A percentile compares a stretch with the other conserved stretches of the same genome.
Conservation (phyloP, 2,113 vertebrate species). For the Tricholaema leucomelas region DNA sequence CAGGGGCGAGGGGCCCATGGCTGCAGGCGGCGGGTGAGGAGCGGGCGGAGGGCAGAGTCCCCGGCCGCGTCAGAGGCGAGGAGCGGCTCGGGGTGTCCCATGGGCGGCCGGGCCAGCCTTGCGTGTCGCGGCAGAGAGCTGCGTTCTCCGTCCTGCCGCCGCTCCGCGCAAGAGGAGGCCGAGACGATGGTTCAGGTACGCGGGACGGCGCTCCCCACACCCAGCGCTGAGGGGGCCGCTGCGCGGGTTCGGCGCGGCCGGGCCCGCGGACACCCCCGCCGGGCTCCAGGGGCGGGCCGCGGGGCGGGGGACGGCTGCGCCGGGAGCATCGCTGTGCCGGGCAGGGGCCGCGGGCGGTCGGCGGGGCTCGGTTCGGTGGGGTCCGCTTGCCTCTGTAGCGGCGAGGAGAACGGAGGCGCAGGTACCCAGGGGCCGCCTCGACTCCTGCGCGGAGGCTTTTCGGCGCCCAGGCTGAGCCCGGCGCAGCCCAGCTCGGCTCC, state of each 20-base stretch:
- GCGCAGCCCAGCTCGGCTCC: not conserved
- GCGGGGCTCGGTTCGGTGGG: not conserved
- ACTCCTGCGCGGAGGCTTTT: too few species aligned
- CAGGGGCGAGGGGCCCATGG: not conserved
- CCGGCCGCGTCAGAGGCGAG: not conserved
- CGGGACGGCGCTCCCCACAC: not conserved
- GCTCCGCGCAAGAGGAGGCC: not conserved
- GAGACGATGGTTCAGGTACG: not conserved
- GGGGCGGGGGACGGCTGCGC: not conserved
- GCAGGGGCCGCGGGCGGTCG: not conserved
- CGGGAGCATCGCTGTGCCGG: not conserved
- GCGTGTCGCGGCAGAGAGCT: not conserved
- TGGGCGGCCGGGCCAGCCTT: conserved; percentile 27
- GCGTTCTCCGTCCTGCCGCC: not conserved
- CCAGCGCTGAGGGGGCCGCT: not conserved
- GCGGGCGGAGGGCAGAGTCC: not conserved
- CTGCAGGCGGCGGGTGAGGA: not conserved
- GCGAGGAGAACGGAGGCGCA: not conserved
- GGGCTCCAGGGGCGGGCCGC: not conserved
- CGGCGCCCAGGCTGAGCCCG: too few species aligned
- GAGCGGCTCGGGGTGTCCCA: not conserved
- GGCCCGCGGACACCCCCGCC: not conserved
- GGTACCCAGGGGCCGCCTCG: fast-evolving
- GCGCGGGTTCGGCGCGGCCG: not conserved
- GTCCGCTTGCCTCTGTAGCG: not conserved